Base-by-base conservation (phyloP, 2,113 vertebrate genomes). In the Neogale vison region DNA sequence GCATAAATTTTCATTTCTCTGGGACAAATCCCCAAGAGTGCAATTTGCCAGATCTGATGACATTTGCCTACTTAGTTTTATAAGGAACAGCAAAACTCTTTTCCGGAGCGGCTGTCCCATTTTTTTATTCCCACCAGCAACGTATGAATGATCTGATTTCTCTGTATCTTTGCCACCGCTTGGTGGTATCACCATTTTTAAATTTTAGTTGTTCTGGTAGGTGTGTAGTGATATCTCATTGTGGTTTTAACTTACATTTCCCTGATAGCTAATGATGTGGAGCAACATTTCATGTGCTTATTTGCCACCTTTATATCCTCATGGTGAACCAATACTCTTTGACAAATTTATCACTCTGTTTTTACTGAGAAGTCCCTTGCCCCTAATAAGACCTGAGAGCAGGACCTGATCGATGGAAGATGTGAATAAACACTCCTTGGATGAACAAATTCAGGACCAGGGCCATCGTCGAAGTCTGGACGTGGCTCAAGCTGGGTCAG, bases 201-300 rank as follows among this genome's bases (percentile, higher is more conserved):
- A 36, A 45, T 47, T 57, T 63, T 26, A 45, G 31, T 26, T 20
- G 0, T 65, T 72, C 36, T 36, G 52, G 36, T 3, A 47, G 57
- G 74, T 50, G 26, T 9, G 6, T 4, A 3, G 26, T 36, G 57
- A 7, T 61, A 42, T 14, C 47, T 7, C 26, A 2, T 1, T 39
- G 47, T 17, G 42, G 72, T 18, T 72, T 87, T 55, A 29, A 21
- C 34, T 50, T 26, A 18, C 80, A 45, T 83, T 47, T 29, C 36
- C 45, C 21, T 7, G 6, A 11, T 6, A 59, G 52, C 31, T 26
- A 15, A 55, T 4, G 36, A 59, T 0, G 9, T 1, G 9, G 9
- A 21, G 13, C 31, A 31, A 21, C 47, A 55, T 65, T 61, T 9
- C 47, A 6, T 0, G 13, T 1, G 72, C n/a, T 69, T n/a, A 23